Base-by-base conservation (phyloP, 2,113 vertebrate species). In the Tetrax tetrax region DNA sequence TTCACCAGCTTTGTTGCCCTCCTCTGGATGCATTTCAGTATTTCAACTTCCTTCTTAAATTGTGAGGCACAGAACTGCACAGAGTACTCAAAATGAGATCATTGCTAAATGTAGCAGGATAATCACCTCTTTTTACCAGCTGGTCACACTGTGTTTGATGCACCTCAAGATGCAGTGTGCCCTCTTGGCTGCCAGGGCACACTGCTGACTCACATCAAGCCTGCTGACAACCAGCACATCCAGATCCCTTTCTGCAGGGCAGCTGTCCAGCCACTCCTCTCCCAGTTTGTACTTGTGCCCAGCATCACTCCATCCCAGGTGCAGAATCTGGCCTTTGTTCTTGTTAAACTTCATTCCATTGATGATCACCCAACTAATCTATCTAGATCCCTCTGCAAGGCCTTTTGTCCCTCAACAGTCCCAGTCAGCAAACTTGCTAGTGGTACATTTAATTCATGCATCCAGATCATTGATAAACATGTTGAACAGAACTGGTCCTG, bases 141-240 rank as follows among this genome's bases (percentile, higher is more conserved):
- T 59, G 12, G 41, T 57, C 7, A 9, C 4, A 7, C 20, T 37
- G 31, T 29, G 63, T 38, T 27, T 83, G 54, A n/a, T 51, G 29
- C 19, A 28, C 66, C 9, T 11, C 23, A 29, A 28, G 7, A 14
- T 33, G 17, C 0, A 2, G 7, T 19, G 24, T 45, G 11, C 12
- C 11, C 13, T 27, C 64, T 5, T 20, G n/a, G 12, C 13, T 68
- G 21, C 16, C 21, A 37, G 33, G 21, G 48, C 31, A 28, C 48
- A 18, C 31, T n/a, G 14, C 18, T 28, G 8, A 12, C 37, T 54
- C 23, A 6, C 3, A 9, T 1, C 7, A 5, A 48, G 22, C 27
- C 22, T 69, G 7, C 13, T 20, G 28, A 7, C 3, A 2, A 21
- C 13, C 14, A 70, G 28, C 18, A 38, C 10, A 6, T 3, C 14